phyloP scores from a whole-genome alignment of 1,140 invertebrate genomes.

The Diuraphis noxia region DNA sequence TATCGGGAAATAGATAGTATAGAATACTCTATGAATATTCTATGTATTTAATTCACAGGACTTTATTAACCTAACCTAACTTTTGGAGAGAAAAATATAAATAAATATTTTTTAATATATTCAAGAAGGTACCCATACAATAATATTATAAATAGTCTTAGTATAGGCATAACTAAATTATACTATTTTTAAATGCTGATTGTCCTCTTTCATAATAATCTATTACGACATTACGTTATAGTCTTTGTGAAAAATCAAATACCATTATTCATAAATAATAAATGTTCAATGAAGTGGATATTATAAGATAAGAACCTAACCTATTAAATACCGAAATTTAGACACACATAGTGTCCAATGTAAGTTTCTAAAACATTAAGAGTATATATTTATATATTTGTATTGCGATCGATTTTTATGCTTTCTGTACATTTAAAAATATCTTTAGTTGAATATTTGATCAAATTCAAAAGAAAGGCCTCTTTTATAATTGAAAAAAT shows the following conservation, averaged over 20 bases:
- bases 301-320: slow-evolving; percentile 23
- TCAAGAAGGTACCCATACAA: not conserved
- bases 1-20: too few species aligned
- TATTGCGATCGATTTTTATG: not conserved
- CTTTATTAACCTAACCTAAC: too few species aligned
- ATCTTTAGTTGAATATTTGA: not conserved
- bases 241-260: not conserved
- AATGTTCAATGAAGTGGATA: slow-evolving; percentile 19
- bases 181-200: not conserved
- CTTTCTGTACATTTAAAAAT: not conserved
- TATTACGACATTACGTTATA: not conserved
- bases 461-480: not conserved
- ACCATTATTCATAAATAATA: slow-evolving; percentile 38
- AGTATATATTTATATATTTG: not conserved
- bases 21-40: too few species aligned
- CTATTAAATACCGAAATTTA: not conserved
- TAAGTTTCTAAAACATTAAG: not conserved
- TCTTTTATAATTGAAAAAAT: not conserved
- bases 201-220: not conserved
- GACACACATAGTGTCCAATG: not conserved
- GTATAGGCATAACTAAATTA: not conserved
- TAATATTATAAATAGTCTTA: not conserved
- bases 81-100: not conserved
- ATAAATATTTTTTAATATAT: not conserved
- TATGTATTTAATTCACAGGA: too few species aligned